Conservation (phyloP, 2,888 invertebrate species). For the Ormyrus thymus region DNA sequence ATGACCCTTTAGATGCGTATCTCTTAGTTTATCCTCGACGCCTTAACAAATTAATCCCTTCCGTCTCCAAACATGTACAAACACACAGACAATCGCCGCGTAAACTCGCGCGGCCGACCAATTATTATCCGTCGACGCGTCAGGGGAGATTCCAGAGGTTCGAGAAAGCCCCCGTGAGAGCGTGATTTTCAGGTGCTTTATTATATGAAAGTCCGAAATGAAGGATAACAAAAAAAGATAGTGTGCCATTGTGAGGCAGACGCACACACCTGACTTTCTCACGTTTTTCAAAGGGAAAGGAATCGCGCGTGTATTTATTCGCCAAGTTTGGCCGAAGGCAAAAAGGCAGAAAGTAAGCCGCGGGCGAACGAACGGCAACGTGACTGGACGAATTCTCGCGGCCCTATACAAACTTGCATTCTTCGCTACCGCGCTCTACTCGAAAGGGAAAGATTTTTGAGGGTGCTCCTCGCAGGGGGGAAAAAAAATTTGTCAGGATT, state of each 20-base stretch:
- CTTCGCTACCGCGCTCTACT: conserved; percentile 9
- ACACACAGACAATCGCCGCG: neutral
- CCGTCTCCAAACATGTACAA: too few species aligned
- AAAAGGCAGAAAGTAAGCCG: neutral
- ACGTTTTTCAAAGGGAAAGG: conserved; percentile 9
- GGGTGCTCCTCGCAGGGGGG: neutral
- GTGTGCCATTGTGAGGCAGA: neutral
- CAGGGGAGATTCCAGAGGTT: neutral
- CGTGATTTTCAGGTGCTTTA: neutral
- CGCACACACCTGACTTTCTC: conserved; percentile 29
- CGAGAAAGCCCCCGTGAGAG: conserved; percentile 1
- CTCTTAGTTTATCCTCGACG: neutral
- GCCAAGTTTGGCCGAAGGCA: conserved; percentile 10
- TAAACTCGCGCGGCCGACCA: conserved; percentile 9
- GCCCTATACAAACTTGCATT: conserved; percentile 15
- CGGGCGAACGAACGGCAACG: conserved; percentile 23
- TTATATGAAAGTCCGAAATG: neutral
- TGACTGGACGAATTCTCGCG: conserved; percentile 27
- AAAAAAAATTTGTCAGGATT: neutral
- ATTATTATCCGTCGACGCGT: conserved; percentile 3
- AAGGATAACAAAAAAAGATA: neutral
- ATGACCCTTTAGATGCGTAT: neutral
- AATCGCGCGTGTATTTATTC: conserved; percentile 21
- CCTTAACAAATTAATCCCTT: conserved; percentile 22
- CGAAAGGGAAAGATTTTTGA: neutral